Evolutionary conservation across 2,888 invertebrate genomes (phyloP), one percentile per base, ranked within the genome.

Genomic region (Phragmatobia fuliginosa): DNA sequence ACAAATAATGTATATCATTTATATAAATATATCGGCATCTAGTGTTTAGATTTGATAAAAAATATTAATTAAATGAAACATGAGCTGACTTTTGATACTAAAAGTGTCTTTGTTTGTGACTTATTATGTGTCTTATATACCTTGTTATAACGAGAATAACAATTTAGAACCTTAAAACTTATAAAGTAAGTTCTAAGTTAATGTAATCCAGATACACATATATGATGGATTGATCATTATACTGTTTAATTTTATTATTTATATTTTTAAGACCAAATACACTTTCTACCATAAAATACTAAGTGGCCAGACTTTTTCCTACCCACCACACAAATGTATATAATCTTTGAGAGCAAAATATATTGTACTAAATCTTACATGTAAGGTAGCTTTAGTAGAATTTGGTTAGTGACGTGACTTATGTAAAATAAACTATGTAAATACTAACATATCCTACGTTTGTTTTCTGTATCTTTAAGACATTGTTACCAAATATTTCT

Each of bases 401-500:
- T 88, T 86, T 79, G 93, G 91, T 94, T 93, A 92, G 92, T 93
- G 91, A 92, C 85, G 85, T 77, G 76, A 81, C 83, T 82, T 82
- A 73, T 82, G 83, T 82, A 82, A 80, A 82, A 82, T 85, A 81
- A 86, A 81, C 86, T 86, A 81, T 92, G 90, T 92, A 92, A 87
- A 92, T 93, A 92, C 89, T 91, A 90, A 92, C 90, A 76, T 79
- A 76, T 83, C 52, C 82, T 81, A 75, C 74, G 77, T 77, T 82
- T 82, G 77, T 82, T 82, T 81, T 85, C 78, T 82, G 70, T 81
- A 81, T 83, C 82, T 85, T 84, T 86, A 93, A 93, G 91, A 92
- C 70, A 91, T 94, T 93, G 95, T 95, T 95, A 95, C 95, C 95
- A 95, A 95, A 95, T 94, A 95, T 94, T 91, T 88, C 85, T 87